These are phyloP conservation scores for Pseudoips prasinana DNA, from an alignment of 2,888 invertebrate genomes.

Conservation along the genomic window DNA sequence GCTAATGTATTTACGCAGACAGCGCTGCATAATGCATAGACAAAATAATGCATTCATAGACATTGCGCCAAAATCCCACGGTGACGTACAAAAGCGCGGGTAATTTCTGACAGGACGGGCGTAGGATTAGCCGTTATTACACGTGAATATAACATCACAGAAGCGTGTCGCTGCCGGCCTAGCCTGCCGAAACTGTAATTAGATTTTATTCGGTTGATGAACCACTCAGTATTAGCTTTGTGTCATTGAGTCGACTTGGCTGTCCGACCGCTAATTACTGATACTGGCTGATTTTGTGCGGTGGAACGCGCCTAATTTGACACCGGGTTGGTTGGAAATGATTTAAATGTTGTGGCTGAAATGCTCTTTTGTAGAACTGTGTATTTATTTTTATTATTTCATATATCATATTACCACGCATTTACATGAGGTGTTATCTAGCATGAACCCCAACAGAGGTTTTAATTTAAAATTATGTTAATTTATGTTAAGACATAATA, in stretches of 20 bases:
- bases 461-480: too few relatives aligned
- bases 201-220: conserved; percentile 41
- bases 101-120: conserved; percentile 42
- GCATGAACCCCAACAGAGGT: too few relatives aligned
- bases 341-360: conserved; percentile 5
- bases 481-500: too few relatives aligned
- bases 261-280: conserved; percentile 14
- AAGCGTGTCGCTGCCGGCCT: neutral
- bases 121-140: conserved; percentile 55
- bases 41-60: conserved; percentile 49
- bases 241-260: conserved; percentile 16
- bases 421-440: too few relatives aligned
- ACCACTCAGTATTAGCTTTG: conserved; percentile 36
- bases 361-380: too few relatives aligned
- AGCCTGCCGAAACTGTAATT: conserved; percentile 34
- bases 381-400: too few relatives aligned
- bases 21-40: conserved; percentile 42
- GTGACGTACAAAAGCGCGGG: conserved; percentile 54
- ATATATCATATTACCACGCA: too few relatives aligned
- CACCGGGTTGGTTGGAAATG: conserved; percentile 1
- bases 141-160: conserved; percentile 58
- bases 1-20: conserved; percentile 18
- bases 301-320: conserved; percentile 8
- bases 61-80: conserved; percentile 45
- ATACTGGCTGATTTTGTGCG: conserved; percentile 8